A percentile compares a stretch with the other conserved stretches of the same genome.
phyloP scores from a whole-genome alignment of 1,140 invertebrate genomes.

The Drosophila carrolli region DNA sequence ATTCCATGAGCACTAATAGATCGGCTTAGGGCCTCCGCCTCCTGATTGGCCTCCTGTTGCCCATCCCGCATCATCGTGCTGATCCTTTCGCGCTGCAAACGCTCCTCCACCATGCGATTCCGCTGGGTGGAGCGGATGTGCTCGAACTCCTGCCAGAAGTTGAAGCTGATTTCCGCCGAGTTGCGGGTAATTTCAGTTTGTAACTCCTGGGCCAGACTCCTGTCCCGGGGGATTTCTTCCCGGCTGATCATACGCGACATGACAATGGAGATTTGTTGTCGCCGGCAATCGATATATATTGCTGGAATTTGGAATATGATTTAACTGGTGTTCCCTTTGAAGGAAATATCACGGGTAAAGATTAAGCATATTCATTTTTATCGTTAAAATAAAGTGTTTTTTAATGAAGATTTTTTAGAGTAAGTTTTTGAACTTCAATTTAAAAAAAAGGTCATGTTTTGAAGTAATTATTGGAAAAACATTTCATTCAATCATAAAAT shows the following conservation, averaged over 20 bases:
- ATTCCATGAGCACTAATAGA: slow-evolving; percentile 62
- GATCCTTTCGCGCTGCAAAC: slow-evolving; percentile 30
- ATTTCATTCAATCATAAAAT: too few relatives aligned
- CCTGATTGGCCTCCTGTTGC: slow-evolving; percentile 38
- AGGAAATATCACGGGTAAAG: background rate
- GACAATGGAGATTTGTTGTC: background rate
- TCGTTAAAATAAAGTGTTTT: too few relatives aligned
- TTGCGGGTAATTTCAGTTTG: slow-evolving; percentile 39
- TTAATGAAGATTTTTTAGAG: too few relatives aligned
- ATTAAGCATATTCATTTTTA: too few relatives aligned
- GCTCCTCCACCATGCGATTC: slow-evolving; percentile 35
- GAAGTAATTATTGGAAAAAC: too few relatives aligned
- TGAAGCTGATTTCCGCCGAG: slow-evolving; percentile 42
- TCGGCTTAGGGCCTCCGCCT: slow-evolving; percentile 48
- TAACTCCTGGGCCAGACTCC: slow-evolving; percentile 18
- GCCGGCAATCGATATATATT: background rate
- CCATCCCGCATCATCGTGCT: slow-evolving; percentile 35
- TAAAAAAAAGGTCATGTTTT: too few relatives aligned
- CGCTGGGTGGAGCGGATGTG: slow-evolving; percentile 42
- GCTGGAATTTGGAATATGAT: slow-evolving; percentile 16
- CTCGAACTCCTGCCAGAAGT: slow-evolving; percentile 67
- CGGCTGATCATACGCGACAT: slow-evolving; percentile 28
- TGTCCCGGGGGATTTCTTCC: slow-evolving; percentile 28
- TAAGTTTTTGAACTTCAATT: too few relatives aligned
- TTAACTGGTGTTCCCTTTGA: background rate